Base-by-base conservation (phyloP, 2,888 invertebrate species). In the Calameuta pallipes region DNA sequence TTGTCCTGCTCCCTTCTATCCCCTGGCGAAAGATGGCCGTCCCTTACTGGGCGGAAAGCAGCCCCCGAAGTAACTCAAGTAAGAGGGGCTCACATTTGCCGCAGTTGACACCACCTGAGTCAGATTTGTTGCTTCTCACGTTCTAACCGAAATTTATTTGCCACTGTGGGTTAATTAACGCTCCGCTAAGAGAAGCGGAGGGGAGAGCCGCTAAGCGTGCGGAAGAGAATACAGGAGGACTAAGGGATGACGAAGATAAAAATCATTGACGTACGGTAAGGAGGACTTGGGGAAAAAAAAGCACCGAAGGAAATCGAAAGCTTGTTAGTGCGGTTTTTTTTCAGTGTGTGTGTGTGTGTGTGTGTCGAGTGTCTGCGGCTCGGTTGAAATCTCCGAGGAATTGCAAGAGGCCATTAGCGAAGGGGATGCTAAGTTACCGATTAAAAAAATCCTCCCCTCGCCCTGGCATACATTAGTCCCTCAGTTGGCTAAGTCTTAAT, bases 51-150 rank as follows among this genome's bases (percentile, higher is more conserved):
- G 56, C 23, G 56, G 56, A 56, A 56, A 9, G 56, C 83, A 86
- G 81, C 79, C 83, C 80, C 81, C 75, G 80, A 85, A 86, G 88
- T 87, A 87, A 87, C 87, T 88, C 85, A 88, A 89, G 89, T 86
- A 89, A 88, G 85, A 85, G 83, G 83, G 85, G 84, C 85, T 86
- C 83, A 56, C 87, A 80, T 85, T 87, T 84, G 83, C 77, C 85
- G 83, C 85, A 87, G 90, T 89, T 89, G 90, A 91, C 90, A 89
- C 90, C 90, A 89, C 87, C 91, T 89, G 91, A 90, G 90, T 91
- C 90, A 89, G 90, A 91, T 91, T 91, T 90, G 91, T 90, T 90
- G 90, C 90, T 91, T 90, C 90, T 90, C 91, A 90, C 90, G 89
- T 90, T 90, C 89, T 90, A 90, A 90, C 90, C 90, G 87, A 91